phyloP scores from a whole-genome alignment of 2,797 vertebrate species.

The Coranthus polyacanthus region DNA sequence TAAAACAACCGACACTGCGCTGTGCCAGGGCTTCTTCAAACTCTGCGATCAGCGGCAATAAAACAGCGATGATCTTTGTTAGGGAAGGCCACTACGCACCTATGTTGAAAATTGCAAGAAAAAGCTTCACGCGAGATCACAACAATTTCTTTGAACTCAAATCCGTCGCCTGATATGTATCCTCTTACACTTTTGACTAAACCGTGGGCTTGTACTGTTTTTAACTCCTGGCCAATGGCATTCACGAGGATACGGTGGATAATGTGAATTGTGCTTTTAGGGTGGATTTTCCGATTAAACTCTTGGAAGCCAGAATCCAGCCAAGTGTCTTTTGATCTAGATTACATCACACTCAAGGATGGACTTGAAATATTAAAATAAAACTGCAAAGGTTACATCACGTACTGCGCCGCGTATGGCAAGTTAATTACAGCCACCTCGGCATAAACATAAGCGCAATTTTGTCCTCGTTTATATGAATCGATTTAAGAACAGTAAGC shows the following conservation, averaged over 20 bases:
- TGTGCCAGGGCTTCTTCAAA: neutral
- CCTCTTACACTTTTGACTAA: too few species aligned
- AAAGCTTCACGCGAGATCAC: too few species aligned
- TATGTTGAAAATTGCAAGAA: too few species aligned
- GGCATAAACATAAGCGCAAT: neutral
- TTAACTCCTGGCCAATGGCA: too few species aligned
- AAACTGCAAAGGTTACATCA: slow-evolving; percentile 42
- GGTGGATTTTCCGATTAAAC: slow-evolving; percentile 8
- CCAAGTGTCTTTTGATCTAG: slow-evolving; percentile 25
- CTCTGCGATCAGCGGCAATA: neutral
- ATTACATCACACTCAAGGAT: slow-evolving; percentile 47
- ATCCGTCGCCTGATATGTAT: too few species aligned
- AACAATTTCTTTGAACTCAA: too few species aligned
- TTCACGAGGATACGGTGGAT: too few species aligned
- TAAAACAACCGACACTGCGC: slow-evolving; percentile 17
- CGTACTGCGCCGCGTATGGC: slow-evolving; percentile 12
- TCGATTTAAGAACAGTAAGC: too few species aligned
- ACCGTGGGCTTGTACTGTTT: too few species aligned
- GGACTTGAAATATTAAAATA: slow-evolving; percentile 25
- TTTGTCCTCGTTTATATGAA: too few species aligned
- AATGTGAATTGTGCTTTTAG: slow-evolving; percentile 1
- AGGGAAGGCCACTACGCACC: too few species aligned
- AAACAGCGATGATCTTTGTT: too few species aligned
- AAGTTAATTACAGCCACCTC: neutral
- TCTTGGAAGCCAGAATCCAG: slow-evolving; percentile 2